Evolutionary conservation across 92 coral and sea anemone genomes (phyloP).

Genomic region (Virgularia gustaviana): DNA sequence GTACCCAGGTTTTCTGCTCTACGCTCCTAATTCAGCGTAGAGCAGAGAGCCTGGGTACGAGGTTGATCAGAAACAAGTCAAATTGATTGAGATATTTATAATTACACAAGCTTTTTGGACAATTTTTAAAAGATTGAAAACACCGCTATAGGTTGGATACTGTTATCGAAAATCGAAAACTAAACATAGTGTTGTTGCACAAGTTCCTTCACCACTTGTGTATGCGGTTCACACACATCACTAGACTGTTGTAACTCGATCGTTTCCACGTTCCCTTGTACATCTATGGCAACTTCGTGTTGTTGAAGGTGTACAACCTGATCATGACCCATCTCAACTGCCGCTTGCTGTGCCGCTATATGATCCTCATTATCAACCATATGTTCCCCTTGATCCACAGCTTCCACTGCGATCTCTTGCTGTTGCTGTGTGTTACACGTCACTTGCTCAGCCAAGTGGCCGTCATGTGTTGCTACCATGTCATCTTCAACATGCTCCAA

Average conservation of each 20-base stretch:
- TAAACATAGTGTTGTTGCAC: conserved; percentile 16
- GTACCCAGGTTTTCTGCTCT: too few relatives aligned
- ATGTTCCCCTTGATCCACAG: conserved; percentile 24
- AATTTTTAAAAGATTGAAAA: background rate
- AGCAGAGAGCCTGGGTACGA: too few relatives aligned
- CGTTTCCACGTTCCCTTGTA: background rate
- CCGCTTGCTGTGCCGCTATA: conserved; percentile 12
- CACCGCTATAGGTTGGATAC: conserved; percentile 28
- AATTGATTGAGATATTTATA: too few relatives aligned
- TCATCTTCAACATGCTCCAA: conserved; percentile 20
- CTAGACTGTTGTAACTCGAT: conserved; percentile 22
- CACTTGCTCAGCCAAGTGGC: conserved; percentile 7
- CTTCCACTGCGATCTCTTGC: conserved; percentile 10
- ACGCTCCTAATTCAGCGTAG: too few relatives aligned
- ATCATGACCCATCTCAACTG: conserved; percentile 26
- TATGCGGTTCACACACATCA: conserved; percentile 12
- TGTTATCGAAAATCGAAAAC: background rate
- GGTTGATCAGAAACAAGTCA: too few relatives aligned
- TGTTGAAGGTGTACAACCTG: conserved; percentile 22
- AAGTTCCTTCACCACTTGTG: conserved; percentile 13
- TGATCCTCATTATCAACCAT: conserved; percentile 11
- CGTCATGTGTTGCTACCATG: conserved; percentile 1
- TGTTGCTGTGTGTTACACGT: background rate
- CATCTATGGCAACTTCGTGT: conserved; percentile 19
- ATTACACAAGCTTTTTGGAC: too few relatives aligned